Evolutionary conservation across 2,113 vertebrate genomes (phyloP).

Genomic region (Xyrauchen texanus): DNA sequence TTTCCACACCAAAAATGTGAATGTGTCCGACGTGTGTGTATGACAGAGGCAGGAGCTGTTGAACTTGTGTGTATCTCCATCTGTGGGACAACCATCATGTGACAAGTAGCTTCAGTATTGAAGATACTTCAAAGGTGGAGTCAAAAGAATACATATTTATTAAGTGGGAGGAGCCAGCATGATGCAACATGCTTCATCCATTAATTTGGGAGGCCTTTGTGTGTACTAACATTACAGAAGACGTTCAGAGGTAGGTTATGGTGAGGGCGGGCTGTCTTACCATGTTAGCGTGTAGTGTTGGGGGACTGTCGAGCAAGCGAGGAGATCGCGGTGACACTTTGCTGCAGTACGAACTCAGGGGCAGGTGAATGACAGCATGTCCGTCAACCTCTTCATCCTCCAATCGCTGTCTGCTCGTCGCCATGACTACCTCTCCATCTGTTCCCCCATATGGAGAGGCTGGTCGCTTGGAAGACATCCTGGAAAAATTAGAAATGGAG

Average conservation of each 20-base stretch:
- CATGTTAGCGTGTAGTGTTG: constrained; percentile 83
- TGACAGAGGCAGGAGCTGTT: not conserved
- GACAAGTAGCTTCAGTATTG: too few relatives aligned
- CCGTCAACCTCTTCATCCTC: constrained; percentile 95
- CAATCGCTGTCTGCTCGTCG: constrained; percentile 99
- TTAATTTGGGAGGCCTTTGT: not conserved
- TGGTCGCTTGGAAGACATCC: constrained; percentile 99
- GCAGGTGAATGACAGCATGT: constrained; percentile 97
- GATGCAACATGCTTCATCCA: not conserved
- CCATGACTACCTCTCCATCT: constrained; percentile 99
- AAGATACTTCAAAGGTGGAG: not conserved
- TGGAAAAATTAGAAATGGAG: constrained; percentile 80
- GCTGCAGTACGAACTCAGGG: constrained; percentile 95
- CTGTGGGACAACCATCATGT: too few relatives aligned
- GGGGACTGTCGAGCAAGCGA: constrained; percentile 89
- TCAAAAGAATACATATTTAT: not conserved
- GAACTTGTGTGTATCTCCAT: too few relatives aligned
- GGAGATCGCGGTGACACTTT: constrained; percentile 88
- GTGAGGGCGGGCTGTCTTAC: constrained; percentile 67
- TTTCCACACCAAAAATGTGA: not conserved
- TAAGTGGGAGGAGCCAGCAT: not conserved
- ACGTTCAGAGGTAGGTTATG: not conserved
- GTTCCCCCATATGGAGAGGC: constrained; percentile 99
- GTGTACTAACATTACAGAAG: not conserved
- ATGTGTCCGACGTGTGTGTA: not conserved